Evolutionary conservation across 2,797 vertebrate species (phyloP).

Genomic region (Hippocampus kuda): DNA sequence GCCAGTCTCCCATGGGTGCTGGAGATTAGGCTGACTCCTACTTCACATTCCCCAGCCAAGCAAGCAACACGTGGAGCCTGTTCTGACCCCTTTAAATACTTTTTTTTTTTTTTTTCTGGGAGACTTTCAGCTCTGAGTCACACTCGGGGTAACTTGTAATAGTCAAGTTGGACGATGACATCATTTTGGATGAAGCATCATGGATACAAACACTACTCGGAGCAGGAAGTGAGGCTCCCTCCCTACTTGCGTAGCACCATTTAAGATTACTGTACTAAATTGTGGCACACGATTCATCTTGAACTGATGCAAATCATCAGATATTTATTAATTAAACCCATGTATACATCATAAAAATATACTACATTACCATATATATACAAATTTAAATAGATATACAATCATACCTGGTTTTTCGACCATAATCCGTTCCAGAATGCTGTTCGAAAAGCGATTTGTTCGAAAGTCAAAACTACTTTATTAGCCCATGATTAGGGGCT

Average conservation of each 20-base stretch:
- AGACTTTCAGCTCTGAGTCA: background rate
- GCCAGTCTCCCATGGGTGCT: constrained; percentile 72
- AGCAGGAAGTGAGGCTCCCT: background rate
- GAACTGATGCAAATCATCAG: background rate
- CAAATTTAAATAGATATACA: too few relatives aligned
- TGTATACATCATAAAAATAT: background rate
- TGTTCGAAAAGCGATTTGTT: too few relatives aligned
- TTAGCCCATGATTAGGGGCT: too few relatives aligned
- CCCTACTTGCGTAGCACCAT: background rate
- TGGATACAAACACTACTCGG: background rate
- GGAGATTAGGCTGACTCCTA: constrained; percentile 80
- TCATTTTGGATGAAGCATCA: background rate
- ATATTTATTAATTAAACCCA: background rate
- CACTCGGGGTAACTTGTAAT: background rate
- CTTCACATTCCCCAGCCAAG: constrained; percentile 70
- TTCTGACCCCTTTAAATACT: constrained; percentile 1
- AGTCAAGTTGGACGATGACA: background rate
- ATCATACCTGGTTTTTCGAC: too few relatives aligned
- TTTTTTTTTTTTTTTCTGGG: background rate
- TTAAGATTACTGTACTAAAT: background rate
- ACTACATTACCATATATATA: background rate
- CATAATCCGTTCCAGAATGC: too few relatives aligned
- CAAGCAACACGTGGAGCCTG: constrained; percentile 25
- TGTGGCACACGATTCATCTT: background rate
- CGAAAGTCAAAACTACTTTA: too few relatives aligned